Evolutionary conservation across 2,113 vertebrate genomes (phyloP), one percentile per base, ranked within the genome.

Genomic region (Lipotes vexillifer): DNA sequence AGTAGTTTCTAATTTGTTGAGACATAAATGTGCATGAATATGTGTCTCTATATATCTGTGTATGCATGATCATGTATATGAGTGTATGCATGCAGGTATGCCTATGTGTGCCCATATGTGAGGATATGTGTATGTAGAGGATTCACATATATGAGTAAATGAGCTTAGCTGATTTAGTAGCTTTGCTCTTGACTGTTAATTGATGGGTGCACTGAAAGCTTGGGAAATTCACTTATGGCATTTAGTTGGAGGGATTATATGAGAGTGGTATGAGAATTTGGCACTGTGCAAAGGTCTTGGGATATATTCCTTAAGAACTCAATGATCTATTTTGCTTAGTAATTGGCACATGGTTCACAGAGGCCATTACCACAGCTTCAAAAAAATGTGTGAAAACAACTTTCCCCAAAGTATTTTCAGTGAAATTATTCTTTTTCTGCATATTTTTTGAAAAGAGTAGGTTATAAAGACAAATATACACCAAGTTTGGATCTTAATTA

Each of bases 261-360:
- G 38, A 85, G 25, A 72, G 27, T n/a, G 7, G 36, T 27, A 86
- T 46, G 84, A 86, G 36, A 72, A 94, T 72, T 59, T 80, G 36
- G 68, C 17, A 91, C 20, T 87, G 72, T 65, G 55, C 18, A 90
- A 86, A 94, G 36, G 1, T 94, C 38, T 96, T 81, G 36, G 63
- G 33, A 63, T 41, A 29, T 38, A 75, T 38, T 55, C 33, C 31
- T 69, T 86, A 90, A 77, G 10, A 94, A 25, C 21, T 18, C 20
- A 93, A 95, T 63, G 25, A 38, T 90, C 25, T 85, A 13, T 75
- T 88, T 97, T 95, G 59, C 71, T 94, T 38, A 66, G 20, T 68
- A 82, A 89, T 38, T 82, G 41, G 12, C 41, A 75, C 7, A 72
- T n/a, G 21, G 20, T 68, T 93, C 21, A 68, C 12, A 66, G 92